A percentile compares a stretch with the other conserved stretches of the same genome.
These are phyloP conservation scores for Microtus ochrogaster DNA, from an alignment of 2,113 vertebrate genomes.

Conservation along the genomic window DNA sequence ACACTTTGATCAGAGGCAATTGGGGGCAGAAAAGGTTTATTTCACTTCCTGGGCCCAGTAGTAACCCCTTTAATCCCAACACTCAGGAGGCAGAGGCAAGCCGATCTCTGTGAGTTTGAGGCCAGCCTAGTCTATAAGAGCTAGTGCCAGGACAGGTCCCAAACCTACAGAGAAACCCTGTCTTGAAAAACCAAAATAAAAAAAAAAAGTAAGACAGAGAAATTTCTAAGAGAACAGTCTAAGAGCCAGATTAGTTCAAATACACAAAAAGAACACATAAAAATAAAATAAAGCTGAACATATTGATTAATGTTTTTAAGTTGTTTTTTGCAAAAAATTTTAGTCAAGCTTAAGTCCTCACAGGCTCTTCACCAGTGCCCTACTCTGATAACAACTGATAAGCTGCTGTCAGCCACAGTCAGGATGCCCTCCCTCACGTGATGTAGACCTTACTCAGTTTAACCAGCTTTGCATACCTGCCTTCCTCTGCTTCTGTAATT, in stretches of 20 bases:
- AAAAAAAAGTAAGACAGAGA: neutral
- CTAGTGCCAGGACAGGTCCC: too few relatives aligned
- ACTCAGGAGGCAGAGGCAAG: too few relatives aligned
- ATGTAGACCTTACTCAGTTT: neutral
- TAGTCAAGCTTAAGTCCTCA: neutral
- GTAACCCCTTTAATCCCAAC: neutral
- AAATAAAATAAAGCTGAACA: conserved; percentile 20
- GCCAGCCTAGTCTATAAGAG: too few relatives aligned
- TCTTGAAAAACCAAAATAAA: too few relatives aligned
- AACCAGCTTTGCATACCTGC: neutral
- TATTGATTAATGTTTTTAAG: neutral
- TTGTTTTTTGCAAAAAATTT: neutral
- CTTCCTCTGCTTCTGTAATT: neutral
- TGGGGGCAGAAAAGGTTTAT: neutral
- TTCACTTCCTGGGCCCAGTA: neutral
- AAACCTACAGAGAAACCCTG: too few relatives aligned
- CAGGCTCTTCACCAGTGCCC: neutral
- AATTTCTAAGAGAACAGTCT: neutral
- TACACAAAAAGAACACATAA: neutral
- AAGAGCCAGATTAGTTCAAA: neutral
- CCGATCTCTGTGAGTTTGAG: too few relatives aligned
- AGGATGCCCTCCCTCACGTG: neutral
- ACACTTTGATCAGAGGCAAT: neutral
- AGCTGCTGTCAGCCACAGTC: neutral
- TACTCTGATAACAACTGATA: neutral